Evolutionary conservation across 2,888 invertebrate species (phyloP).

Genomic region (Drosophila aldrichi): DNA sequence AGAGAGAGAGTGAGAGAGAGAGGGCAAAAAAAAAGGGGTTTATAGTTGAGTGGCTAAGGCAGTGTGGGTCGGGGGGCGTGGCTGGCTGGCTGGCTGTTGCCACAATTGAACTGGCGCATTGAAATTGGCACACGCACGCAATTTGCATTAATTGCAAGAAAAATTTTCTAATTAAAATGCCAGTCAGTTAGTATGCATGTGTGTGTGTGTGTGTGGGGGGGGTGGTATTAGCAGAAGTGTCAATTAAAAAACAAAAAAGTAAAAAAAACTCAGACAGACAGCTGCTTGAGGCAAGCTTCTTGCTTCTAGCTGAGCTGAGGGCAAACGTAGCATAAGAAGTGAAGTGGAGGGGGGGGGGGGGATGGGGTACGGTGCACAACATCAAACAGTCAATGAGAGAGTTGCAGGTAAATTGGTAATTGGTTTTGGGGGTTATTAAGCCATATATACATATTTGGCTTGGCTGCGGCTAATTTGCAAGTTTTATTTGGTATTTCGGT

Average conservation of each 20-base stretch:
- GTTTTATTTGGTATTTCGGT: constrained; percentile 11
- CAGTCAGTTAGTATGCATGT: constrained; percentile 65
- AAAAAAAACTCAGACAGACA: constrained; percentile 34
- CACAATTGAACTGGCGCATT: constrained; percentile 70
- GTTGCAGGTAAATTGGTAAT: constrained; percentile 22
- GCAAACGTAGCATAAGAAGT: constrained; percentile 73
- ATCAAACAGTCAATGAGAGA: constrained; percentile 41
- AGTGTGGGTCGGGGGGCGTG: neutral
- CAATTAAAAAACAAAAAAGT: constrained; percentile 70
- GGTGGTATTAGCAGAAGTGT: constrained; percentile 81
- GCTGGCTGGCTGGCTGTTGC: constrained; percentile 21
- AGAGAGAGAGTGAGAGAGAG: too few species aligned
- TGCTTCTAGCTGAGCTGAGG: constrained; percentile 69
- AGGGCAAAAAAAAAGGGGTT: constrained; percentile 54
- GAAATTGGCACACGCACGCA: constrained; percentile 82
- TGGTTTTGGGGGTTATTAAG: neutral
- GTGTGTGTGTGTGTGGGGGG: constrained; percentile 15
- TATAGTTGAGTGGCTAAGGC: neutral
- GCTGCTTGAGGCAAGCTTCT: constrained; percentile 33
- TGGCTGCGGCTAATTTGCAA: constrained; percentile 32
- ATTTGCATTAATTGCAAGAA: constrained; percentile 81
- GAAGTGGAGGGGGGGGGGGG: constrained; percentile 25
- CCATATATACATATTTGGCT: neutral
- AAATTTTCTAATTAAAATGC: constrained; percentile 83
- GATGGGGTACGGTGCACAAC: constrained; percentile 5